These are phyloP conservation scores for Crotophaga sulcirostris DNA, from an alignment of 2,113 vertebrate species.

Conservation along the genomic window DNA sequence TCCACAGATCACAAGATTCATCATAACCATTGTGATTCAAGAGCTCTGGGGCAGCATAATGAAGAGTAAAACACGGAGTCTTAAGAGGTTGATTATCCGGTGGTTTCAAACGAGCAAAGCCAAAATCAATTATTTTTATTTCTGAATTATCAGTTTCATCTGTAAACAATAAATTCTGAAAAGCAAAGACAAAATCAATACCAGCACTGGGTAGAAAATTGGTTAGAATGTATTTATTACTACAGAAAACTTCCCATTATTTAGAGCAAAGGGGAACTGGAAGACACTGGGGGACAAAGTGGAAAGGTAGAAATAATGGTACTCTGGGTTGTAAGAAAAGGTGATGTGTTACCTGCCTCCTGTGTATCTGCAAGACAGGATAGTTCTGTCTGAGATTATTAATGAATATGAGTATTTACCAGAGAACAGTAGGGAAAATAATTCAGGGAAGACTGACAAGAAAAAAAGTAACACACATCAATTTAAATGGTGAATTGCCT, in stretches of 20 bases:
- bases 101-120: constrained; percentile 95
- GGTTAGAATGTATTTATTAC: not conserved
- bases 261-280: not conserved
- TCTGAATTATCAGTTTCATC: constrained; percentile 94
- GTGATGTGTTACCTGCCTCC: not conserved
- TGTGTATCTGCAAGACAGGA: not conserved
- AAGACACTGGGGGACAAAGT: not conserved
- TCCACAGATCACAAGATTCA: constrained; percentile 98
- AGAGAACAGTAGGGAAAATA: not conserved
- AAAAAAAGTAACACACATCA: not conserved
- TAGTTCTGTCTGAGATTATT: not conserved
- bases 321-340: not conserved
- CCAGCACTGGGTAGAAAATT: not conserved
- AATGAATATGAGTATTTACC: not conserved
- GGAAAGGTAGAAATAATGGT: not conserved
- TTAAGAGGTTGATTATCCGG: constrained; percentile 96
- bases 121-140: constrained; percentile 98
- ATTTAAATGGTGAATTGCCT: not conserved
- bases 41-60: constrained; percentile 95
- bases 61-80: constrained; percentile 96
- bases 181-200: constrained; percentile 42
- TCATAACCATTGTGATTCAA: constrained; percentile 93
- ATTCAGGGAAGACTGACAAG: not conserved
- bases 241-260: not conserved
- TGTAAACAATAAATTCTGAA: constrained; percentile 94